Percentiles rank a stretch among this genome's conserved stretches.
phyloP scores from a whole-genome alignment of 2,113 vertebrate genomes.

The Struthio camelus region DNA sequence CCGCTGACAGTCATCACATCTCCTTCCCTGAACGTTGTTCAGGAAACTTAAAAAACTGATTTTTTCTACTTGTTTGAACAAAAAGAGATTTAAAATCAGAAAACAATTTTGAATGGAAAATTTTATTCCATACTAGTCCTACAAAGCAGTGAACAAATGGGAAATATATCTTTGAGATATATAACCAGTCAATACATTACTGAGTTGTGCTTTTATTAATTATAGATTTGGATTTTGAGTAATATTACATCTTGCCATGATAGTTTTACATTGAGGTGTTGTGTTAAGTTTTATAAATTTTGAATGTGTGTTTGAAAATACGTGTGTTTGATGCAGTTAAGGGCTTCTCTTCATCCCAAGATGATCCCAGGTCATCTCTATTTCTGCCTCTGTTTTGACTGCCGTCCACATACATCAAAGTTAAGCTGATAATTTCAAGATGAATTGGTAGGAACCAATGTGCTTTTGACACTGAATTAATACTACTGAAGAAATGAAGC shows the following conservation, averaged over 20 bases:
- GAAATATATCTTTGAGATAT: background rate
- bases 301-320: background rate
- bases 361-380: background rate
- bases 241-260: background rate
- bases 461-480: background rate
- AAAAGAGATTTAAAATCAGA: background rate
- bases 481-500: background rate
- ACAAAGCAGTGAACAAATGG: background rate
- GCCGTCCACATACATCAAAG: background rate
- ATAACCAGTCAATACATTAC: background rate
- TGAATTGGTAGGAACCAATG: background rate
- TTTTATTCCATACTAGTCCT: background rate
- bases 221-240: background rate
- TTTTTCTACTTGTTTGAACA: background rate
- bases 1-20: background rate
- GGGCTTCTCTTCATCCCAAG: background rate
- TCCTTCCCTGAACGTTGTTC: background rate
- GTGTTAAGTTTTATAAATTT: background rate
- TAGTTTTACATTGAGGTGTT: background rate
- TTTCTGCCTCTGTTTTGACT: background rate
- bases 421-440: background rate
- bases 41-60: background rate
- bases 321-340: background rate
- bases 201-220: background rate
- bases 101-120: background rate